Base-by-base conservation (phyloP, 2,888 invertebrate genomes). In the Venusia cambrica region DNA sequence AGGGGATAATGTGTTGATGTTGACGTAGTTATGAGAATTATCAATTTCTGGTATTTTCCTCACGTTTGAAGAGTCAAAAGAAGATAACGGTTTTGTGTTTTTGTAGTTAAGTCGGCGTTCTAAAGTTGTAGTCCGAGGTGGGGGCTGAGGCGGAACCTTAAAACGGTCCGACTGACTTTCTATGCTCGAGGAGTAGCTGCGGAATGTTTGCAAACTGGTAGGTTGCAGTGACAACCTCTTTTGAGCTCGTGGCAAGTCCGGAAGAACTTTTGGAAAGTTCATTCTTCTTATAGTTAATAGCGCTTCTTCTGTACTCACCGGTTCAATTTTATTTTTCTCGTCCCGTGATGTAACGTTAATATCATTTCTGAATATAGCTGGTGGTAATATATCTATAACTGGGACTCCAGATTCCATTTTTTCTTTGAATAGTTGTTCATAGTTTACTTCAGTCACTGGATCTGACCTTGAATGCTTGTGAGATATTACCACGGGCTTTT, bases 211-310 rank as follows among this genome's bases (percentile, higher is more conserved):
- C 34, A 87, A 65, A 34, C 68, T 50, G 2, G 78, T 77, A 2
- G 90, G 90, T 45, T 92, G 93, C 65, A 93, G 75, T 1, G 92
- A 92, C 32, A 91, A 74, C n/a, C 92, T 75, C 56, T 92, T 92
- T 57, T 88, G 87, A 16, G 73, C 55, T 52, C 74, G 84, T 1
- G 91, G 90, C 52, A 93, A 90, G 70, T 94, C 94, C n/a, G 95
- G 95, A 14, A 95, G 67, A 1, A 95, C 95, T 87, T 95, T 95
- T 0, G 95, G 95, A 62, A 92, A 95, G 64, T 95, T 95, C 51
- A 94, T 85, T 37, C 92, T 88, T 67, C 93, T 92, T 20, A 95
- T 93, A 14, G 92, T 91, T 42, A 90, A 80, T 29, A 95, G 64
- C 0, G 94, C 91, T 64, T 94, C 93, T 57, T 92, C 93, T 1